These are phyloP conservation scores for Bothrops jararaca DNA, from an alignment of 2,113 vertebrate species.

Conservation along the genomic window DNA sequence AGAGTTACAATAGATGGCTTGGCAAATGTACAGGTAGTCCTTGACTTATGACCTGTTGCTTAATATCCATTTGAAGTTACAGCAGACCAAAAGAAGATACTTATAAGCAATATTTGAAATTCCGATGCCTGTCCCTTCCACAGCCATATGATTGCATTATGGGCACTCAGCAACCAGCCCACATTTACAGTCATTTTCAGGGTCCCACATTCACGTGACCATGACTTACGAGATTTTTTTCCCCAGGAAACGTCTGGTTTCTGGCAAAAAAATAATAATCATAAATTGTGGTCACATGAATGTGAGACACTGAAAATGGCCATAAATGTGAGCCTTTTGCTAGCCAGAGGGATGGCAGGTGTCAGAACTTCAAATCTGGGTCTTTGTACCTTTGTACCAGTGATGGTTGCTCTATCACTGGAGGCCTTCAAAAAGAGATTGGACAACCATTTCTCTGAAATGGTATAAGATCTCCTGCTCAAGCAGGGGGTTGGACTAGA, in stretches of 20 bases:
- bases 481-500: too few species aligned
- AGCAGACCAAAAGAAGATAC: background rate
- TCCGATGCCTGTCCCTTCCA: background rate
- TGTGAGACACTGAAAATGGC: background rate
- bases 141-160: background rate
- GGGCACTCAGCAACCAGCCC: background rate
- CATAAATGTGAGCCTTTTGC: background rate
- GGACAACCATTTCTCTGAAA: too few species aligned
- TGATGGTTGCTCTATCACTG: too few species aligned
- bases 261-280: background rate
- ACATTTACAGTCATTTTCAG: background rate
- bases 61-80: background rate
- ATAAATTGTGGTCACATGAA: background rate
- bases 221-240: background rate
- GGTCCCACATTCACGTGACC: background rate
- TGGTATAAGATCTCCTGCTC: too few species aligned
- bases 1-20: background rate
- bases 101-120: background rate
- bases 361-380: background rate
- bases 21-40: background rate
- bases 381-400: background rate
- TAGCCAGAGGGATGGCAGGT: too few species aligned
- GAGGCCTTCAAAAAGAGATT: too few species aligned
- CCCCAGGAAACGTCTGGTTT: background rate
- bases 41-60: background rate